Conservation (phyloP, 2,113 vertebrate species). For the Sphaerodactylus townsendi region DNA sequence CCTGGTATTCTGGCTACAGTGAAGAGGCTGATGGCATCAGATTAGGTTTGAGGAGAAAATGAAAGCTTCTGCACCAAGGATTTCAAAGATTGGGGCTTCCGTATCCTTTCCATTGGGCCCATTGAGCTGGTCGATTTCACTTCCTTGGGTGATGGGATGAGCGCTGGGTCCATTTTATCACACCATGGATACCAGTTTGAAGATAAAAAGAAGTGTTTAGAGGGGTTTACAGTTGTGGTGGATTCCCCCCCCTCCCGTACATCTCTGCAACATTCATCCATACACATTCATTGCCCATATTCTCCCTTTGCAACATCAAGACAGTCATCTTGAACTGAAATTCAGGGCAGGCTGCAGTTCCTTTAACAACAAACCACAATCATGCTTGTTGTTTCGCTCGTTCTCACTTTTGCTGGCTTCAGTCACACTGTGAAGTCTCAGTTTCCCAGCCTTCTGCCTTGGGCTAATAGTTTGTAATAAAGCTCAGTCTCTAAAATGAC, state of each 20-base stretch:
- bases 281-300: conserved; percentile 55
- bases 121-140: not conserved
- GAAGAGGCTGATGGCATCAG: not conserved
- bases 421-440: conserved; percentile 67
- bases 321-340: conserved; percentile 64
- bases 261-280: conserved; percentile 56
- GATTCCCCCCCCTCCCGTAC: not conserved
- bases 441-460: conserved; percentile 67
- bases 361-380: conserved; percentile 60
- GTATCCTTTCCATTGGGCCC: not conserved
- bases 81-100: no score
- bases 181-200: conserved; percentile 26
- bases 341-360: conserved; percentile 52
- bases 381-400: conserved; percentile 60
- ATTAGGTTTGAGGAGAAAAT: not conserved
- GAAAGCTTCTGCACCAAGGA: not conserved
- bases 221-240: not conserved
- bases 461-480: conserved; percentile 76
- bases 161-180: conserved; percentile 41
- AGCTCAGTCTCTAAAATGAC: conserved; percentile 73
- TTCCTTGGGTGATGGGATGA: conserved; percentile 8
- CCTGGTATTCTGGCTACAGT: not conserved
- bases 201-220: conserved; percentile 53
- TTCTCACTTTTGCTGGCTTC: conserved; percentile 64
- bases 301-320: conserved; percentile 70